Conservation (phyloP, 2,888 invertebrate genomes). For the Ophonus ardosiacus region DNA sequence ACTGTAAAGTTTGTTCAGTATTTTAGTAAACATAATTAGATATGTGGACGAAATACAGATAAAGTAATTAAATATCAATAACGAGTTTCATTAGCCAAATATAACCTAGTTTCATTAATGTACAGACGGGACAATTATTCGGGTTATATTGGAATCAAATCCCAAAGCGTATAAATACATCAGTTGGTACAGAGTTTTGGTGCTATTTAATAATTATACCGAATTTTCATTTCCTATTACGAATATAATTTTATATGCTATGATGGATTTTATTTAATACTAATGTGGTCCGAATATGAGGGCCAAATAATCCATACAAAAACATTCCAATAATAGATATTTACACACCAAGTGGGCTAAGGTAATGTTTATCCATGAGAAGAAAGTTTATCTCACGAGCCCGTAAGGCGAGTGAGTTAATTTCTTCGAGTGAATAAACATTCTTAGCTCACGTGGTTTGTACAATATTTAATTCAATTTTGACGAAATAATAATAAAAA, state of each 20-base stretch:
- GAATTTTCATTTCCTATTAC: neutral
- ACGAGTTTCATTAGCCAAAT: constrained; percentile 3
- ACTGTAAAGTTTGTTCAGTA: neutral
- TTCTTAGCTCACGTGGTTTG: too few species aligned
- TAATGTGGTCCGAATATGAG: too few species aligned
- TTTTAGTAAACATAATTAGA: neutral
- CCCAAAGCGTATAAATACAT: neutral
- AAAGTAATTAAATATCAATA: neutral
- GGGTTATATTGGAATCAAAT: neutral
- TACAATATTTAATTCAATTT: too few species aligned
- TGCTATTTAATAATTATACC: neutral
- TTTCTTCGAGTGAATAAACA: too few species aligned
- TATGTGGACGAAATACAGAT: neutral
- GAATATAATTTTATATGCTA: neutral
- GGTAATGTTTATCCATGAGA: too few species aligned
- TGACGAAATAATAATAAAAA: too few species aligned
- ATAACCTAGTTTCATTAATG: neutral
- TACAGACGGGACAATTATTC: neutral
- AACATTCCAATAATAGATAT: too few species aligned
- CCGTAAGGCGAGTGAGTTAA: too few species aligned
- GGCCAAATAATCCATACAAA: too few species aligned
- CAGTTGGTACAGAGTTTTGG: neutral
- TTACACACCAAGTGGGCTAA: too few species aligned
- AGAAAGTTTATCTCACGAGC: too few species aligned
- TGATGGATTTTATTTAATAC: neutral